Evolutionary conservation across 2,113 vertebrate species (phyloP), one percentile per base, ranked within the genome.

Genomic region (Rhipidura dahli): DNA sequence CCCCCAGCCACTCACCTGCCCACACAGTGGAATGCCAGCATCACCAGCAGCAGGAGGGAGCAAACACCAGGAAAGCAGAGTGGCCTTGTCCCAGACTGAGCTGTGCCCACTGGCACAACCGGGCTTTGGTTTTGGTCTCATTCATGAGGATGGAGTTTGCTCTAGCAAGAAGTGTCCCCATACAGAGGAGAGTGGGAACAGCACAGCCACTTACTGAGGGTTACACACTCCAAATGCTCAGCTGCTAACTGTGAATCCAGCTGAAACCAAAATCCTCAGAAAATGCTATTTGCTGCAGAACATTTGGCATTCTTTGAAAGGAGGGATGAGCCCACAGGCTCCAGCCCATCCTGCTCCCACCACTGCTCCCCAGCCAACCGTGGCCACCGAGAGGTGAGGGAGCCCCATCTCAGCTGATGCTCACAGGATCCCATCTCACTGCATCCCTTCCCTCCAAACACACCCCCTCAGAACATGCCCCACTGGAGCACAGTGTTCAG

Each of bases 301-400:
- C 21, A 42, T 60, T 64, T 28, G 54, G 54, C 14, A 33, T 54
- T 76, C 60, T 13, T 56, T n/a, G 24, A 68, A 31, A 81, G 78
- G 8, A 16, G 9, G 23, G 8, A 24, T 15, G 21, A 60, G 24
- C 5, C 27, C 24, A 9, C 1, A 1, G 42, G 18, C 42, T 83
- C 44, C 21, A 26, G 24, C 33, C 5, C 30, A 19, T 33, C 24
- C 56, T 50, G 39, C 28, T 81, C 26, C 51, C 9, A 17, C 24
- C 30, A 28, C 39, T 56, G 33, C 16, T 68, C 40, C 54, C 15
- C 59, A 56, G 10, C 17, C 26, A 23, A 2, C 27, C 21, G 13
- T 2, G 1, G 51, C 47, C 5, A 1, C 33, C 0, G 3, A n/a
- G 24, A 49, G 6, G 3, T 3, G 1, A 44, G 28, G 10, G 31